Percentiles rank a stretch among this genome's conserved stretches.
Conservation (phyloP, 2,797 vertebrate species). For the Psittacula echo region DNA sequence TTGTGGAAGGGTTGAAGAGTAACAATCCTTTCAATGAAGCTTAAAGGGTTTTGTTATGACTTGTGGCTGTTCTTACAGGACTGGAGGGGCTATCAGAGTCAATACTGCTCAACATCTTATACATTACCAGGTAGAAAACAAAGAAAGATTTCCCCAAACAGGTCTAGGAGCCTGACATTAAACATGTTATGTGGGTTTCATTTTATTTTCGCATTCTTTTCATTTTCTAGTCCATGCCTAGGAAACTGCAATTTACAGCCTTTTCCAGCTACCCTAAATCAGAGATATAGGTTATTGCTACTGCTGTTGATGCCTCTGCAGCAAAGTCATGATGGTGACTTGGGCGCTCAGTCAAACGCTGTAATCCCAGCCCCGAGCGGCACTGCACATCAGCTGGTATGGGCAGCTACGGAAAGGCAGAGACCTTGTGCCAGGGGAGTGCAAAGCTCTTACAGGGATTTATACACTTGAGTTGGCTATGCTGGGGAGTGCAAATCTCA, state of each 20-base stretch:
- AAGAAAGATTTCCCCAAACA: background rate
- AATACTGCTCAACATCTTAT: background rate
- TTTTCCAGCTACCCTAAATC: background rate
- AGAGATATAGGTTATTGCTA: background rate
- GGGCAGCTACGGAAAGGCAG: background rate
- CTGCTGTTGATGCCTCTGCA: background rate
- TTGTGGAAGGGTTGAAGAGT: background rate
- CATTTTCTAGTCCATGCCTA: background rate
- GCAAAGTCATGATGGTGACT: background rate
- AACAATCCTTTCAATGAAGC: background rate
- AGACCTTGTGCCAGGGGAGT: conserved; percentile 6
- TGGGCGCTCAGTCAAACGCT: background rate
- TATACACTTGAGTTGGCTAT: background rate
- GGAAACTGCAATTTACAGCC: background rate
- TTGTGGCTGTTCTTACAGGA: background rate
- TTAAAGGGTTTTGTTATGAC: background rate
- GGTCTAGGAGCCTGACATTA: background rate
- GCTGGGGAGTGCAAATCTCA: background rate
- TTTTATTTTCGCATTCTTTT: background rate
- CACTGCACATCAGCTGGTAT: background rate
- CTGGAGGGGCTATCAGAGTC: background rate
- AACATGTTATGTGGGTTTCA: background rate
- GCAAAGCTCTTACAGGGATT: conserved; percentile 26
- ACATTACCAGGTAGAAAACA: background rate
- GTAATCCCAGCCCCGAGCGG: background rate